Evolutionary conservation across 2,888 invertebrate genomes (phyloP).

Genomic region (Plagodis dolabraria): DNA sequence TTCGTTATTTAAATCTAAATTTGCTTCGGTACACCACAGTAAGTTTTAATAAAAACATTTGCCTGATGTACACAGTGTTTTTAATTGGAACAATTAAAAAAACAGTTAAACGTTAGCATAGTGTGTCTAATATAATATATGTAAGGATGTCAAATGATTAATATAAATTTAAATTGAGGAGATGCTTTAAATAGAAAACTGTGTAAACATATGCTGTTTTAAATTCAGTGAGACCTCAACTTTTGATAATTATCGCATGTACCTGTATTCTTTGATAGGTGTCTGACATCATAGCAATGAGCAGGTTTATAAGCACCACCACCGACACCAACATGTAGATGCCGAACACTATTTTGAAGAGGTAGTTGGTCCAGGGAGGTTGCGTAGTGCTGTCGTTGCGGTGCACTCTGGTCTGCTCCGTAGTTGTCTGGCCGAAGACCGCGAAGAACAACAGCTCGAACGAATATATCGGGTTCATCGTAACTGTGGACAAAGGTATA

Average conservation of each 20-base stretch:
- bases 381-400: conserved; percentile 87
- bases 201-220: too few species aligned
- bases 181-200: too few species aligned
- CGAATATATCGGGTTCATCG: conserved; percentile 95
- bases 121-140: too few species aligned
- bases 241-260: conserved; percentile 34
- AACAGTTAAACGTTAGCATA: too few species aligned
- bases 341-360: conserved; percentile 95
- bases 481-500: conserved; percentile 90
- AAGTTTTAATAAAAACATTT: too few species aligned
- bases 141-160: too few species aligned
- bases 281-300: conserved; percentile 99
- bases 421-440: conserved; percentile 97
- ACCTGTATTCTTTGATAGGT: conserved; percentile 99
- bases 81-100: too few species aligned
- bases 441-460: conserved; percentile 99
- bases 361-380: conserved; percentile 92
- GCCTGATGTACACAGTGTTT: too few species aligned
- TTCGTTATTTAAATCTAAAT: too few species aligned
- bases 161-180: too few species aligned
- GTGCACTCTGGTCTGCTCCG: conserved; percentile 89
- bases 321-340: conserved; percentile 99
- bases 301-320: conserved; percentile 99
- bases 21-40: too few species aligned
- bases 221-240: conserved; percentile 6